Conservation (phyloP, 2,113 vertebrate species). For the Stegostoma tigrinum region DNA sequence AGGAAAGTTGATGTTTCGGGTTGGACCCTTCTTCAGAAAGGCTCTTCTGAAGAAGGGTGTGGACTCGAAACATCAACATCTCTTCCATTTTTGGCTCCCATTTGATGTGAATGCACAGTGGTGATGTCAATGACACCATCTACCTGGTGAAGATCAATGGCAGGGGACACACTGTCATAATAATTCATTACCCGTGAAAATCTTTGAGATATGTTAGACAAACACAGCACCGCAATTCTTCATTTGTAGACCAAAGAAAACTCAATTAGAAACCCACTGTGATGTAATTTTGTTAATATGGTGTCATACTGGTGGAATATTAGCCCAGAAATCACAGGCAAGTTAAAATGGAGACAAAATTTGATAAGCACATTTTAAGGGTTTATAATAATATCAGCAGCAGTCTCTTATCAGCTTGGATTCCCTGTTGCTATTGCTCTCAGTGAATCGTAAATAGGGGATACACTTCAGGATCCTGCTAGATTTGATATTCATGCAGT, state of each 20-base stretch:
- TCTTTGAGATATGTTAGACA: not conserved
- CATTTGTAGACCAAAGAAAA: not conserved
- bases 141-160: not conserved
- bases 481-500: slow-evolving; percentile 28
- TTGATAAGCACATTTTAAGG: not conserved
- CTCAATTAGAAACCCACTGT: not conserved
- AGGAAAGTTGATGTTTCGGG: too few species aligned
- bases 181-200: not conserved
- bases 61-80: too few species aligned
- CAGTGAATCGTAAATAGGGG: not conserved
- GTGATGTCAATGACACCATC: not conserved
- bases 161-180: not conserved
- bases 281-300: slow-evolving; percentile 18
- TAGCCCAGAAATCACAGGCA: not conserved
- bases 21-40: too few species aligned
- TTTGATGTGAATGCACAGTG: too few species aligned
- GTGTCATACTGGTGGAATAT: slow-evolving; percentile 27
- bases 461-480: slow-evolving; percentile 17
- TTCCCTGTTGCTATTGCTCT: not conserved
- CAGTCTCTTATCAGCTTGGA: not conserved
- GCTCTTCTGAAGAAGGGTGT: too few species aligned
- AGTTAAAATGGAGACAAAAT: slow-evolving; percentile 24
- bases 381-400: not conserved
- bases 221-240: not conserved
- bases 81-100: too few species aligned